Evolutionary conservation across 2,888 invertebrate genomes (phyloP).

Genomic region (Limnephilus rhombicus): DNA sequence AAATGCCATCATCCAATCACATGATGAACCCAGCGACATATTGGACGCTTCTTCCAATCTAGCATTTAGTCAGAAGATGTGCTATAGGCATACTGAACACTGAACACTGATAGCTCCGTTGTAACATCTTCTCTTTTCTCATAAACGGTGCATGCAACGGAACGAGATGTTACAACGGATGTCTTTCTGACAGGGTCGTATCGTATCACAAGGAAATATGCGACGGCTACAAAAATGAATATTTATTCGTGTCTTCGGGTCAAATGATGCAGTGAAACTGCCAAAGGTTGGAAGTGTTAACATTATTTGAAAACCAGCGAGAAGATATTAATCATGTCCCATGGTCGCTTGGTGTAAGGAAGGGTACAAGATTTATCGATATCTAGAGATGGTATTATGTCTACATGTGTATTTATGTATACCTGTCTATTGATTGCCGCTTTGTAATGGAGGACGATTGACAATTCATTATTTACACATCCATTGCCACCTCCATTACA

Average conservation of each 20-base stretch:
- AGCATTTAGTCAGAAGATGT: neutral
- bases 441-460: too few species aligned
- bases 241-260: neutral
- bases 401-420: too few species aligned
- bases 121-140: neutral
- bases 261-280: neutral
- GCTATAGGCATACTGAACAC: neutral
- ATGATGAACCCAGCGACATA: conserved; percentile 37
- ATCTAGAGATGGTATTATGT: too few species aligned
- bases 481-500: too few species aligned
- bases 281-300: neutral
- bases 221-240: neutral
- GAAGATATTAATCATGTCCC: neutral
- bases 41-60: conserved; percentile 17
- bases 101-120: too few species aligned
- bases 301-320: neutral
- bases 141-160: neutral
- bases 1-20: conserved; percentile 41
- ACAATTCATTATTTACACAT: too few species aligned
- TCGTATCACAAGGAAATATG: too few species aligned
- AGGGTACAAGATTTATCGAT: too few species aligned
- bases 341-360: too few species aligned
- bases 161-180: neutral
- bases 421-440: too few species aligned
- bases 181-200: neutral